Base-by-base conservation (phyloP, 2,113 vertebrate genomes). In the Dendropsophus ebraccatus region DNA sequence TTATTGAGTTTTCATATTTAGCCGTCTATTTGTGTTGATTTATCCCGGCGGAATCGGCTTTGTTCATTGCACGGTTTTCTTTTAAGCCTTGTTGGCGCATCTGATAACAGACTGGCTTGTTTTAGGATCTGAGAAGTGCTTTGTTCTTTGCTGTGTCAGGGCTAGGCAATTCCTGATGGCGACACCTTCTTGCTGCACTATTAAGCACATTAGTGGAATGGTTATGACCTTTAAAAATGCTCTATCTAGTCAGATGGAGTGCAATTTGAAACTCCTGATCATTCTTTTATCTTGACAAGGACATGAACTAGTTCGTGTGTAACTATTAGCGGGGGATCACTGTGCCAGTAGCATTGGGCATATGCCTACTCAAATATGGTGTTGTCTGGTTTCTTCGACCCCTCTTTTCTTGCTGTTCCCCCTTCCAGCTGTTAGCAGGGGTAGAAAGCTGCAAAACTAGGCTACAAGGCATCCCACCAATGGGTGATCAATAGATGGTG, bases 151-250 rank as follows among this genome's bases (percentile, higher is more conserved):
- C 77, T 80, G 77, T 25, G 77, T 80, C 56, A 80, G 50, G 77
- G 35, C n/a, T 62, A 62, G 77, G 54, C 56, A 14, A 23, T 17
- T 41, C 35, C 52, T 80, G 52, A 80, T 62, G 32, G 52, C 6
- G 37, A 62, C 77, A 56, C 77, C 77, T 80, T 41, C 56, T 60
- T 80, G 77, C 77, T 80, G 77, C 77, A 45, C 77, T 80, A 80
- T 80, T 80, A 80, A 80, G 28, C 77, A 80, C 77, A 80, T 80
- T 80, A 80, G 77, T 62, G 77, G 13, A 80, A 80, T 80, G 77
- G 56, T 80, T 80, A 80, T 80, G 77, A 80, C 77, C 77, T 80
- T 80, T 80, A 80, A 45, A 80, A 80, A 62, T 62, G 77, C 54
- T 79, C 32, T 49, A 25, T 49, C 41, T 58, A 72, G 65, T 72